Conservation (phyloP, 2,888 invertebrate species). For the Acanthosepion esculentum region DNA sequence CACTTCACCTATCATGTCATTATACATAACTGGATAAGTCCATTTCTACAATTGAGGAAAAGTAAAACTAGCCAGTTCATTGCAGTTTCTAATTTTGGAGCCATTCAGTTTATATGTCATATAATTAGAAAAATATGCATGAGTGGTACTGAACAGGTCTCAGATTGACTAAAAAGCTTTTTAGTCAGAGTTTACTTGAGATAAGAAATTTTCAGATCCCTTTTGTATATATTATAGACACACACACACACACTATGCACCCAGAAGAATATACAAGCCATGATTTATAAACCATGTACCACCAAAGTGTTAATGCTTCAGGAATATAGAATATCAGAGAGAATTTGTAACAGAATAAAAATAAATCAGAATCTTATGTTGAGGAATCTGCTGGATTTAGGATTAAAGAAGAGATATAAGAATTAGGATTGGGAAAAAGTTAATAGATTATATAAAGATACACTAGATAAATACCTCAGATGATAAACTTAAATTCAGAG, state of each 20-base stretch:
- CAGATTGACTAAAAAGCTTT: too few species aligned
- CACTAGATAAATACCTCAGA: background rate
- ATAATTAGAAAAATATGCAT: too few species aligned
- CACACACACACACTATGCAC: background rate
- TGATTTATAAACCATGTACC: background rate
- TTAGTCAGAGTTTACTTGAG: too few species aligned
- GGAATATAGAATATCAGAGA: background rate
- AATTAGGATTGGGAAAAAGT: background rate
- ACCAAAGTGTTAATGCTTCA: background rate
- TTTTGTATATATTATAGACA: background rate
- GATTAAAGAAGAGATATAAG: background rate
- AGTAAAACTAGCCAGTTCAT: too few species aligned
- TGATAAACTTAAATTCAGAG: background rate
- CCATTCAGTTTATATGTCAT: too few species aligned
- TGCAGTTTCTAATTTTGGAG: too few species aligned
- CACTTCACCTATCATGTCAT: too few species aligned
- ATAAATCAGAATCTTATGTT: background rate
- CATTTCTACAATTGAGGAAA: too few species aligned
- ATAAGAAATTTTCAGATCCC: too few species aligned
- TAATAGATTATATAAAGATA: background rate
- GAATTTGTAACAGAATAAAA: background rate
- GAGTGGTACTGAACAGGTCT: too few species aligned
- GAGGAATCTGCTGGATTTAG: background rate
- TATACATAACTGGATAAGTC: too few species aligned
- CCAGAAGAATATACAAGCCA: background rate